Evolutionary conservation across 2,113 vertebrate genomes (phyloP).

Genomic region (sheep (Ovis aries)): ARS-UI_Ramb_v3.0 NC_056054.1:116669001-116669500

Average conservation of each 20-base stretch:
- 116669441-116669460: slow-evolving; percentile 61
- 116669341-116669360: background rate
- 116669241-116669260: background rate
- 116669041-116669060: background rate
- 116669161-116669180: background rate
- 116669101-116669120: background rate
- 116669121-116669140: background rate
- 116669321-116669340: background rate
- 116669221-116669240: background rate
- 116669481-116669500: slow-evolving; percentile 71
- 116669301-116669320: background rate
- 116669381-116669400: background rate
- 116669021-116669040: background rate
- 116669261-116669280: background rate
- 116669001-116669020: background rate
- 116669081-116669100: background rate
- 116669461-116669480: slow-evolving; percentile 63
- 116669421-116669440: slow-evolving; percentile 59
- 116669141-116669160: rapidly evolving
- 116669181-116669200: background rate
- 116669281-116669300: background rate
- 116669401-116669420: background rate
- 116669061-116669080: background rate
- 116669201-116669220: background rate
- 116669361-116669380: rapidly evolving